Evolutionary conservation across 2,888 invertebrate genomes (phyloP).

Genomic region (Oscheius onirici): DNA sequence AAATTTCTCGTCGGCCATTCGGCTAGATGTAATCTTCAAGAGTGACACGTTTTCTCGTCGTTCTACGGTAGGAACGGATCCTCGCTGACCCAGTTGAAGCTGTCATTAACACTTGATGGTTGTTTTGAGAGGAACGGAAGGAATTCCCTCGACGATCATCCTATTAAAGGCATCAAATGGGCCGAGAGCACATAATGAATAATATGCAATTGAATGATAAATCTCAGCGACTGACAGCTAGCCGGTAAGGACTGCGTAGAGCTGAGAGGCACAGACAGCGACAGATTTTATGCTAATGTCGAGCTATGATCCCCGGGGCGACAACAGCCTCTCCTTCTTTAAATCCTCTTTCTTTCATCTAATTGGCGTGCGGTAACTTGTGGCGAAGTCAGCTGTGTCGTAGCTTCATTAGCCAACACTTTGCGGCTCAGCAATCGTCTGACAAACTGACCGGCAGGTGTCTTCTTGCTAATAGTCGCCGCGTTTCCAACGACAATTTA

Average conservation of each 20-base stretch:
- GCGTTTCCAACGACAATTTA: constrained; percentile 11
- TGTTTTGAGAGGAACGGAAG: constrained; percentile 28
- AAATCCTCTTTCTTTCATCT: not conserved
- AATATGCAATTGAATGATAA: constrained; percentile 35
- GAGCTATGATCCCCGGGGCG: constrained; percentile 30
- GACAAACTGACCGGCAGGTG: constrained; percentile 21
- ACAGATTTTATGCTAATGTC: constrained; percentile 34
- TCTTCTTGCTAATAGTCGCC: constrained; percentile 24
- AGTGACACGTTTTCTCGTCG: constrained; percentile 30
- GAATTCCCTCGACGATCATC: constrained; percentile 29
- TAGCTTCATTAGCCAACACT: constrained; percentile 22
- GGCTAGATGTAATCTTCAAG: constrained; percentile 28
- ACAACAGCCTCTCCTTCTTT: constrained; percentile 26
- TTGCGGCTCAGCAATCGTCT: constrained; percentile 24
- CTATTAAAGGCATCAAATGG: constrained; percentile 35
- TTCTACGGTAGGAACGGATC: constrained; percentile 32
- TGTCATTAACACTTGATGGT: too few species aligned
- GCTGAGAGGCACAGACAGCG: constrained; percentile 10
- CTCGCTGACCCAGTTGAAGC: constrained; percentile 29
- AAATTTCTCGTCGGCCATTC: constrained; percentile 19
- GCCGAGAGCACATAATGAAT: constrained; percentile 34
- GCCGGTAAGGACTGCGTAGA: constrained; percentile 5
- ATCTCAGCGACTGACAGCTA: constrained; percentile 32
- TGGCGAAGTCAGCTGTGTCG: constrained; percentile 3
- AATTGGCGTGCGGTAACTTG: constrained; percentile 8